Conservation (phyloP, 2,888 invertebrate species). For the Balanococcus diminutus region DNA sequence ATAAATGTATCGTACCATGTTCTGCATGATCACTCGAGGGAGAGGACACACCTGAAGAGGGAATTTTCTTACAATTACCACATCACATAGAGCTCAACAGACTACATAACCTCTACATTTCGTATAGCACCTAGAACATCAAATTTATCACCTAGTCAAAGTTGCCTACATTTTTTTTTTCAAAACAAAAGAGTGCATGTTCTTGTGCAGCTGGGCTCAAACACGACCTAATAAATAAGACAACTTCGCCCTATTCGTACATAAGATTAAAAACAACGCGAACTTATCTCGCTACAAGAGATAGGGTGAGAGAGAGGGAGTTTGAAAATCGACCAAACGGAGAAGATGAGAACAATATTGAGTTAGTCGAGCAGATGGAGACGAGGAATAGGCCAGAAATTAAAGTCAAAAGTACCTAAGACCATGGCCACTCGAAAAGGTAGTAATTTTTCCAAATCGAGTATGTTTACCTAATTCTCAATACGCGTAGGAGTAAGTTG, state of each 20-base stretch:
- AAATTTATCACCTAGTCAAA: not conserved
- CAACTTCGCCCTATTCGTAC: not conserved
- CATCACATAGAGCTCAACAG: not conserved
- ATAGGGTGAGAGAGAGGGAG: too few species aligned
- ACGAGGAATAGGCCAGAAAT: not conserved
- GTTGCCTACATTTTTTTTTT: not conserved
- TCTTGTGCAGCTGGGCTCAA: not conserved
- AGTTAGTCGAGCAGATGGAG: not conserved
- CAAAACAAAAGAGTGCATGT: not conserved
- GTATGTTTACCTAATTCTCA: not conserved
- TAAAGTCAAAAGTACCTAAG: not conserved
- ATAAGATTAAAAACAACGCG: not conserved
- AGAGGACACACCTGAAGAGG: not conserved
- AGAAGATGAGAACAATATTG: not conserved
- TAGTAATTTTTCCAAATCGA: slow-evolving; percentile 8
- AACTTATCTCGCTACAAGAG: too few species aligned
- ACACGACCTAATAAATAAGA: not conserved
- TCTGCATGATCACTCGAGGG: not conserved
- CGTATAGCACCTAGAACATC: not conserved
- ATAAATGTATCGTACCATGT: not conserved
- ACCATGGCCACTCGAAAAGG: not conserved
- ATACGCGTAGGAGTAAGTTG: not conserved
- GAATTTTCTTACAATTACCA: not conserved
- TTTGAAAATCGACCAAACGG: not conserved
- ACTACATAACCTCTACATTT: not conserved